Conservation (phyloP, 2,888 invertebrate species). For the Sisyra nigra region DNA sequence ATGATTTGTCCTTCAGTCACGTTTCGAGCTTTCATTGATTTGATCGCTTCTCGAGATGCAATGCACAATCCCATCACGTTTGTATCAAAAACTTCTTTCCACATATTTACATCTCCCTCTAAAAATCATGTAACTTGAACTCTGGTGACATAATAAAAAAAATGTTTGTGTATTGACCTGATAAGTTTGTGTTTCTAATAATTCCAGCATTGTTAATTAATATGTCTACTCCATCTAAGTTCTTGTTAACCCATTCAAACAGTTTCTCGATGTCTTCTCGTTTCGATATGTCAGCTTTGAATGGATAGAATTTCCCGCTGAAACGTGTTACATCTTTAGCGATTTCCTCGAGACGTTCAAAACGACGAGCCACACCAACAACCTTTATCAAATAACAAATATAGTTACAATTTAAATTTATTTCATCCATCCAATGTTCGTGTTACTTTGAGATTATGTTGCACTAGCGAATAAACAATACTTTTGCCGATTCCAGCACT, state of each 20-base stretch:
- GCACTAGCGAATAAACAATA: not conserved
- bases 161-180: not conserved
- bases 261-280: not conserved
- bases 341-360: not conserved
- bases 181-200: constrained; percentile 1
- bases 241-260: not conserved
- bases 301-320: not conserved
- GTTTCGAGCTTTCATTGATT: constrained; percentile 9
- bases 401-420: no score
- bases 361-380: not conserved
- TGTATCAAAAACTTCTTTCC: constrained; percentile 4
- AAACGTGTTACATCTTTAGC: not conserved
- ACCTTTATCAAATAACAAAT: not conserved
- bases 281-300: not conserved
- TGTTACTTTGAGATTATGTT: not conserved
- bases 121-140: no score
- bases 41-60: constrained; percentile 4
- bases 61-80: constrained; percentile 7
- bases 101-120: constrained; percentile 4
- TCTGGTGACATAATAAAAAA: no score
- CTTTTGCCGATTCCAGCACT: no score
- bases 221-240: not conserved
- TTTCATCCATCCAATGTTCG: no score
- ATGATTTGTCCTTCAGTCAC: constrained; percentile 14
- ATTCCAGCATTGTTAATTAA: constrained; percentile 1